Evolutionary conservation across 2,888 invertebrate species (phyloP).

Genomic region (Melieria crassipennis): DNA sequence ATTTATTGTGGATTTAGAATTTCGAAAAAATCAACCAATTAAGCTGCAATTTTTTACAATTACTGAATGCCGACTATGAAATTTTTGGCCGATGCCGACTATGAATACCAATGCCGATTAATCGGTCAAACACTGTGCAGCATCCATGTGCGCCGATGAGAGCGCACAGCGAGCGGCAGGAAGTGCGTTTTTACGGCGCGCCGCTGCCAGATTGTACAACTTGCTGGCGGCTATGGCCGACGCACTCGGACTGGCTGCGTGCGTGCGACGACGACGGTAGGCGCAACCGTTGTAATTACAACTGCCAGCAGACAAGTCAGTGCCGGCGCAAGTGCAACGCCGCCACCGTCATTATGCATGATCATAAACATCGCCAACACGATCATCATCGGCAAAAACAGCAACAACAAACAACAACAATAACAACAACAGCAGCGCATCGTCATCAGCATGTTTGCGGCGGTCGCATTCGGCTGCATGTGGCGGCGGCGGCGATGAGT

Average conservation of each 20-base stretch:
- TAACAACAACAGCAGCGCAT: background rate
- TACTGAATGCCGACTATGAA: background rate
- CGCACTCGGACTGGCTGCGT: background rate
- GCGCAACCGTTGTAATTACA: constrained; percentile 61
- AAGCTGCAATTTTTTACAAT: too few relatives aligned
- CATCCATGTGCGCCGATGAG: too few relatives aligned
- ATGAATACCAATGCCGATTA: background rate
- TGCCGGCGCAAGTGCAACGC: constrained; percentile 42
- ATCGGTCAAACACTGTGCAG: too few relatives aligned
- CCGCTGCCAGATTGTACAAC: too few relatives aligned
- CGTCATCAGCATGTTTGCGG: too few relatives aligned
- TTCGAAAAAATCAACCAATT: too few relatives aligned
- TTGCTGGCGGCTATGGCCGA: too few relatives aligned
- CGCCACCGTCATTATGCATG: background rate
- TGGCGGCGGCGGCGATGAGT: too few relatives aligned
- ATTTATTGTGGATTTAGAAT: too few relatives aligned
- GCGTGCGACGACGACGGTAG: constrained; percentile 49
- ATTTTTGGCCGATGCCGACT: background rate
- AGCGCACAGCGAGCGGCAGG: too few relatives aligned
- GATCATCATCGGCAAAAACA: background rate
- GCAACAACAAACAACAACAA: background rate
- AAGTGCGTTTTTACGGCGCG: too few relatives aligned
- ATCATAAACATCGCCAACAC: background rate
- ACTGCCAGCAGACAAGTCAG: constrained; percentile 58
- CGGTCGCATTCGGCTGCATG: too few relatives aligned